Evolutionary conservation across 2,888 invertebrate species (phyloP), one percentile per base, ranked within the genome.

Genomic region (Myopa testacea): DNA sequence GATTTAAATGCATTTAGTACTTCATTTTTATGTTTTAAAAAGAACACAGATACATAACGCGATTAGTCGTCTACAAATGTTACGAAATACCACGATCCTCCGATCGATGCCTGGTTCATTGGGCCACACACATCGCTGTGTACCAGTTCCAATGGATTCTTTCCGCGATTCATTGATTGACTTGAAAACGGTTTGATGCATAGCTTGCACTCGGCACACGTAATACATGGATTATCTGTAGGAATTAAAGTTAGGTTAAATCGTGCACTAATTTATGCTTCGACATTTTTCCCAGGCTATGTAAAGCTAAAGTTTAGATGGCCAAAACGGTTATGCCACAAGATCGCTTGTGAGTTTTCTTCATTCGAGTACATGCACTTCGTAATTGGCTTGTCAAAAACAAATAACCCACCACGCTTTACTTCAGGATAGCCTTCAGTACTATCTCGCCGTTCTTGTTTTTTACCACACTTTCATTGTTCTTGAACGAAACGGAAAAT

Each of bases 111-210:
- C 16, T 65, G 77, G n/a, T 67, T 69, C 52, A 83, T 80, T 12
- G 80, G 81, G n/a, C 80, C 80, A 45, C 76, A 82, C 10, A 81
- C 75, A 75, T 81, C 78, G 4, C 78, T 77, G 65, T 82, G 80
- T 5, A 82, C 63, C 6, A 82, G 4, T 26, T 79, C 79, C 58
- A 81, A 79, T n/a, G 79, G 2, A n/a, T 76, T 34, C 6, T 73
- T 63, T 2, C 77, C 26, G 12, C 78, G 77, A 26, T 75, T 75
- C 67, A 76, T 76, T 8, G 78, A 74, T 19, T 75, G 55, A 37
- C 75, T 14, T 16, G 78, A 60, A 80, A 79, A 82, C 10, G 75
- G 50, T 12, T 77, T 76, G 0, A 77, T 71, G 72, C 74, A 77
- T 26, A 78, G 71, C 60, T 81, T 80, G 45, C 80, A 75, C n/a